These are phyloP conservation scores for Muntiacus reevesi DNA, from an alignment of 2,113 vertebrate genomes.

Conservation along the genomic window DNA sequence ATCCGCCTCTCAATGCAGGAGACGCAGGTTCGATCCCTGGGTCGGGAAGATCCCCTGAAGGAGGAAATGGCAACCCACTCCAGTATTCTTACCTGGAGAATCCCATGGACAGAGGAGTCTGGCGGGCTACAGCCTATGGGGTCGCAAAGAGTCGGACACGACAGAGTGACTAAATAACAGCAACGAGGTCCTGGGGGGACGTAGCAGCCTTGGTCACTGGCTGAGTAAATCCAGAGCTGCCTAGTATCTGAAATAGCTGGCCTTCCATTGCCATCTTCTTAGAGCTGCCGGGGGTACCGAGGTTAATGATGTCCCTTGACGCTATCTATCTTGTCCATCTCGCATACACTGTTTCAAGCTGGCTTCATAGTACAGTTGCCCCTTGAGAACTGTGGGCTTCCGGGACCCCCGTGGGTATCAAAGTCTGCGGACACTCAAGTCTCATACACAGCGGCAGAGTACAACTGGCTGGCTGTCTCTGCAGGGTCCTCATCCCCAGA, in stretches of 20 bases:
- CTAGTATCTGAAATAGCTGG: too few species aligned
- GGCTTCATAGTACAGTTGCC: not conserved
- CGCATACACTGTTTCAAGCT: accelerated
- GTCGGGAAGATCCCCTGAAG: not conserved
- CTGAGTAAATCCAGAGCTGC: not conserved
- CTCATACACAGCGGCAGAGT: not conserved
- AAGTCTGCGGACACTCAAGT: accelerated
- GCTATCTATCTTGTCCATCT: accelerated
- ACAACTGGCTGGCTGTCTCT: not conserved
- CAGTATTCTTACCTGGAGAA: not conserved
- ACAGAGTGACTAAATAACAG: not conserved
- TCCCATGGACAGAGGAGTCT: not conserved
- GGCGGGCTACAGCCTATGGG: not conserved
- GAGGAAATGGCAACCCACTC: not conserved
- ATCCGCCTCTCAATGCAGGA: accelerated
- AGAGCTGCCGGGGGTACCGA: not conserved
- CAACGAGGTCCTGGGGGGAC: accelerated
- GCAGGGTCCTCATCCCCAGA: not conserved
- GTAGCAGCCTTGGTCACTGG: too few species aligned
- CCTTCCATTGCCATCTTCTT: not conserved
- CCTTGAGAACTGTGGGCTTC: not conserved
- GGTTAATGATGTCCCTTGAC: not conserved
- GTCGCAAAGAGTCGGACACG: accelerated
- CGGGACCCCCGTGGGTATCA: accelerated
- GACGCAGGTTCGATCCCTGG: not conserved